phyloP scores from a whole-genome alignment of 1,140 invertebrate species.

The Dysdera silvatica region DNA sequence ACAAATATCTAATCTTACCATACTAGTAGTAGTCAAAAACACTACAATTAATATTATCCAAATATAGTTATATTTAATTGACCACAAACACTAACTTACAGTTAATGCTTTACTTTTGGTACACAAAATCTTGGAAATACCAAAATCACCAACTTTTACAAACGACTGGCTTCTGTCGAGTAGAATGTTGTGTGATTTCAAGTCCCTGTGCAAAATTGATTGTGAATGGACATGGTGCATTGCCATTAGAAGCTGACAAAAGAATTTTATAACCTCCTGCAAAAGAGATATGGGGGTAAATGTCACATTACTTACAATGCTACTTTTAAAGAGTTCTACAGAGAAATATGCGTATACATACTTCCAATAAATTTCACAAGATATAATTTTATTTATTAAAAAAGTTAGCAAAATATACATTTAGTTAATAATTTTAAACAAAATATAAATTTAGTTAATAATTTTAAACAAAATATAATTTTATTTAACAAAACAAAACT shows the following conservation, averaged over 20 bases:
- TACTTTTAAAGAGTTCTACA: too few relatives aligned
- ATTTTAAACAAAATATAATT: too few relatives aligned
- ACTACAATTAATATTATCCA: background rate
- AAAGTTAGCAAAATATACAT: background rate
- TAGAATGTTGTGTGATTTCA: slow-evolving; percentile 69
- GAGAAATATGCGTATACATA: too few relatives aligned
- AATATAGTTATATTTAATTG: background rate
- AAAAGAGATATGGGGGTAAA: too few relatives aligned
- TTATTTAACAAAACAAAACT: too few relatives aligned
- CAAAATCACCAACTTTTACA: slow-evolving; percentile 69
- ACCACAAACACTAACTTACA: slow-evolving; percentile 43
- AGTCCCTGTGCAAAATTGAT: slow-evolving; percentile 63
- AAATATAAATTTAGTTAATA: too few relatives aligned
- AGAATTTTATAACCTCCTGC: slow-evolving; percentile 49
- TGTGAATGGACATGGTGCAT: slow-evolving; percentile 64
- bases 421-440: too few relatives aligned
- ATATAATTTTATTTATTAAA: background rate
- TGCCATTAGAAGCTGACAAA: slow-evolving; percentile 58
- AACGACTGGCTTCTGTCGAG: slow-evolving; percentile 54
- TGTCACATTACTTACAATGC: too few relatives aligned
- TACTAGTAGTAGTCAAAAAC: too few relatives aligned
- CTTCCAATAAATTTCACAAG: background rate
- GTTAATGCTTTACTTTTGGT: slow-evolving; percentile 53
- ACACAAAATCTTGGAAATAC: slow-evolving; percentile 57
- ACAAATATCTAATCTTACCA: too few relatives aligned